Evolutionary conservation across 2,888 invertebrate species (phyloP), one percentile per base, ranked within the genome.

Genomic region (Polia nebulosa): DNA sequence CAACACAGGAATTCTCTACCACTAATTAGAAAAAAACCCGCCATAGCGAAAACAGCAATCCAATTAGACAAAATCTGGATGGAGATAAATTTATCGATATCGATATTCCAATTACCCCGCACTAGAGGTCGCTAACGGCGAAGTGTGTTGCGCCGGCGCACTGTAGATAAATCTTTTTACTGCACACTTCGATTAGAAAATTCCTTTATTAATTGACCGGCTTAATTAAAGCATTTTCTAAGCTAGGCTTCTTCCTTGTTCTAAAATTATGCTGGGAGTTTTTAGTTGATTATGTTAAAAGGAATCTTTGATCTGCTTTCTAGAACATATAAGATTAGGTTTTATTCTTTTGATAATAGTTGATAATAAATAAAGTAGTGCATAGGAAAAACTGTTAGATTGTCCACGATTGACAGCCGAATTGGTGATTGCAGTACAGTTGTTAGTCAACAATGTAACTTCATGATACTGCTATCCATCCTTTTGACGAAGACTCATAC

Each of bases 111-210:
- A 89, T 93, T 91, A 89, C 88, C 83, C 85, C 80, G 56, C 83
- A 89, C 83, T 80, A 81, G 81, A 77, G 84, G 88, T 88, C 89
- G 85, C 87, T 91, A 90, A 88, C 88, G 89, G 88, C 84, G 80
- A 69, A 73, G 72, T 74, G 72, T 78, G 82, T 82, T 84, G 87
- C 84, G 81, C 81, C 63, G 55, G 86, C 86, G 85, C 88, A 82
- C 72, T 81, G 80, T 81, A 92, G 94, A 95, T 95, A 94, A 92
- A 95, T 94, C 94, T 94, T 94, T 94, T 94, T 93, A 94, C 92
- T 85, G 90, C 90, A 84, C 81, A 86, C 91, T 89, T 90, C 93
- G 94, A 95, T 95, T 94, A 93, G 93, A 94, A 94, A 93, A 94
- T 95, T 91, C 94, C 94, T 87, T 88, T 92, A 94, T 92, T 94